Evolutionary conservation across 2,797 vertebrate species (phyloP).

Genomic region (Melanotaenia nigrans): DNA sequence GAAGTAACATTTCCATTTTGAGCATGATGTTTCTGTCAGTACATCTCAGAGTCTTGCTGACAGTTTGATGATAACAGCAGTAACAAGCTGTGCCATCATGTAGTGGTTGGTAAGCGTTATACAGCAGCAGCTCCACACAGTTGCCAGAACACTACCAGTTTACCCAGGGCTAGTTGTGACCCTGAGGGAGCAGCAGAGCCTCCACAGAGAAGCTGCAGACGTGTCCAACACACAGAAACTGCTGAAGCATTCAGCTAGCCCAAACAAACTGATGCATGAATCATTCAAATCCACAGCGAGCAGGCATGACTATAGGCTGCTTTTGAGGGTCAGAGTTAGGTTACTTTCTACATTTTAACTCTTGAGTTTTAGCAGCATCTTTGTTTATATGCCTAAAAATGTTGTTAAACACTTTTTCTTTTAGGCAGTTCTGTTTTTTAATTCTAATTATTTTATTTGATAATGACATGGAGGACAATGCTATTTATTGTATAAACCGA

Average conservation of each 20-base stretch:
- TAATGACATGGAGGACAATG: neutral
- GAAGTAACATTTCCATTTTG: too few species aligned
- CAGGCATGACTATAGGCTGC: conserved; percentile 34
- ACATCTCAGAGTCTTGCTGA: neutral
- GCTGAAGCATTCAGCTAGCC: conserved; percentile 40
- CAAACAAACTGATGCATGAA: conserved; percentile 56
- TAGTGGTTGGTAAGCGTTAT: neutral
- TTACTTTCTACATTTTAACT: conserved; percentile 30
- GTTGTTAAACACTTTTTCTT: neutral
- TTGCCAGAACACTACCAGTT: conserved; percentile 32
- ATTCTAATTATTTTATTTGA: neutral
- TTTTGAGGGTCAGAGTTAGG: conserved; percentile 40
- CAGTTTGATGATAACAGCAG: neutral
- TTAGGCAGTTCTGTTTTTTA: neutral
- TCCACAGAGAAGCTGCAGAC: conserved; percentile 34
- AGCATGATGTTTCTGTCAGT: too few species aligned
- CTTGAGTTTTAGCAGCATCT: neutral
- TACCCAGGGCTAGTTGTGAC: conserved; percentile 39
- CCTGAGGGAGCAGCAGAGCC: conserved; percentile 31
- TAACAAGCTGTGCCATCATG: neutral
- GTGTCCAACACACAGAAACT: conserved; percentile 43
- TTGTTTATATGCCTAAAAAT: neutral
- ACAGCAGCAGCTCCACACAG: neutral
- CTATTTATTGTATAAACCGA: neutral
- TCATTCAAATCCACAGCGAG: conserved; percentile 31